A percentile compares a stretch with the other conserved stretches of the same genome.
Evolutionary conservation across 2,888 invertebrate genomes (phyloP).

Genomic region (Sinopyrophorus schimmeli): DNA sequence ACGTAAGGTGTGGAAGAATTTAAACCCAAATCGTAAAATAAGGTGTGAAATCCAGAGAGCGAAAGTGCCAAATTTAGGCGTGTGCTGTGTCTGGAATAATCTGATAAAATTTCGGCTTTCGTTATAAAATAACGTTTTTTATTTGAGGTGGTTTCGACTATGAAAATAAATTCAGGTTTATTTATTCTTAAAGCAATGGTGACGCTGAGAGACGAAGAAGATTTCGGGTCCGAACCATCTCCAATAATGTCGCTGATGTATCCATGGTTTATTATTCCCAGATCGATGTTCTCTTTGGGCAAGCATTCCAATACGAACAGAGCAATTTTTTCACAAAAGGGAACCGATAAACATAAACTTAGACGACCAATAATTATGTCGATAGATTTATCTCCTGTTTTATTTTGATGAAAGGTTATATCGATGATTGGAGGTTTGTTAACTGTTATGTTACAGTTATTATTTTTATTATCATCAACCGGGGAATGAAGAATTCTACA

Average conservation of each 20-base stretch:
- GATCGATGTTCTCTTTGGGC: conserved; percentile 63
- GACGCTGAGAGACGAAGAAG: conserved; percentile 54
- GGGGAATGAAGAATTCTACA: conserved; percentile 70
- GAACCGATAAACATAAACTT: conserved; percentile 71
- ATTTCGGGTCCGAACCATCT: conserved; percentile 33
- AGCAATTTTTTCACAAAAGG: conserved; percentile 63
- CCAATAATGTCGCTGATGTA: conserved; percentile 65
- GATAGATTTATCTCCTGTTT: conserved; percentile 63
- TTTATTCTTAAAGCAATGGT: conserved; percentile 74
- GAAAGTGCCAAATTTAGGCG: conserved; percentile 67
- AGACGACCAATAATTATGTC: conserved; percentile 76
- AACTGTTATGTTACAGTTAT: conserved; percentile 60
- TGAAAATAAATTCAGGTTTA: conserved; percentile 77
- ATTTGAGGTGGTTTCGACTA: conserved; percentile 66
- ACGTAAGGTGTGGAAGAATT: conserved; percentile 58
- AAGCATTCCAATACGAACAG: conserved; percentile 53
- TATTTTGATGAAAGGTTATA: conserved; percentile 66
- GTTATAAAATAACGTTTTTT: conserved; percentile 60
- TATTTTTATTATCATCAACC: conserved; percentile 60
- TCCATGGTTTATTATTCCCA: conserved; percentile 72
- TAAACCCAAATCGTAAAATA: conserved; percentile 50
- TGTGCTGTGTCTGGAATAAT: conserved; percentile 69
- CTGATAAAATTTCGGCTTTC: conserved; percentile 69
- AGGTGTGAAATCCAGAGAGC: conserved; percentile 63
- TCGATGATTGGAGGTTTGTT: conserved; percentile 75